A percentile compares a stretch with the other conserved stretches of the same genome.
These are phyloP conservation scores for Acanthosoma haemorrhoidale DNA, from an alignment of 2,888 invertebrate species.

Conservation along the genomic window DNA sequence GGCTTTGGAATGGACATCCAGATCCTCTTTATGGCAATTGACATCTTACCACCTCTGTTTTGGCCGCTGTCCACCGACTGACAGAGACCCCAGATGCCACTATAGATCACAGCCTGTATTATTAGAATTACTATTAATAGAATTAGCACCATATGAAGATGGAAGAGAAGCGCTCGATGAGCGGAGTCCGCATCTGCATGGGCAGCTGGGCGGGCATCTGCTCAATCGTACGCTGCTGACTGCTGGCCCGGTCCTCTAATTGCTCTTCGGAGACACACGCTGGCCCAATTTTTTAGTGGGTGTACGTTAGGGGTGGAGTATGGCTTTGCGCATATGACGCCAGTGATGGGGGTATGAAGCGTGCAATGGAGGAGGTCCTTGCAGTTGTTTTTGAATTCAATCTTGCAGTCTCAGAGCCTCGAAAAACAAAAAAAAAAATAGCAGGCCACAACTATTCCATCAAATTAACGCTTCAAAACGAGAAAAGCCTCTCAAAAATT, in stretches of 20 bases:
- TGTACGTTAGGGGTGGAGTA: neutral
- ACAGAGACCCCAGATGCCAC: neutral
- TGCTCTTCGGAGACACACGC: neutral
- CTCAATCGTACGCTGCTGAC: conserved; percentile 6
- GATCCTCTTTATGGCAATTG: too few species aligned
- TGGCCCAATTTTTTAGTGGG: neutral
- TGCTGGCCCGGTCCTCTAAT: too few species aligned
- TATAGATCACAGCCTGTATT: neutral
- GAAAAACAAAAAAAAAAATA: too few species aligned
- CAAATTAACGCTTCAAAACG: too few species aligned
- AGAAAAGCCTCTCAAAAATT: too few species aligned
- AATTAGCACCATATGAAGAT: conserved; percentile 1
- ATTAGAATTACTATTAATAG: neutral
- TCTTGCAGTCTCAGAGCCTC: too few species aligned
- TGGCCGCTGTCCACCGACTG: too few species aligned
- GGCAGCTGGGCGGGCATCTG: conserved; percentile 15
- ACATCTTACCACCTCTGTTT: too few species aligned
- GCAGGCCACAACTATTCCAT: too few species aligned
- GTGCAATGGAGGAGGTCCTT: neutral
- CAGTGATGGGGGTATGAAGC: neutral
- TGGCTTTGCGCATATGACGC: neutral
- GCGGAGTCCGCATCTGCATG: conserved; percentile 3
- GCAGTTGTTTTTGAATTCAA: too few species aligned
- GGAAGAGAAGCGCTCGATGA: too few species aligned
- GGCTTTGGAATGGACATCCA: too few species aligned